Conservation (phyloP, 35 echinoderm and acorn worm genomes). For the Lytechinus pictus region DNA sequence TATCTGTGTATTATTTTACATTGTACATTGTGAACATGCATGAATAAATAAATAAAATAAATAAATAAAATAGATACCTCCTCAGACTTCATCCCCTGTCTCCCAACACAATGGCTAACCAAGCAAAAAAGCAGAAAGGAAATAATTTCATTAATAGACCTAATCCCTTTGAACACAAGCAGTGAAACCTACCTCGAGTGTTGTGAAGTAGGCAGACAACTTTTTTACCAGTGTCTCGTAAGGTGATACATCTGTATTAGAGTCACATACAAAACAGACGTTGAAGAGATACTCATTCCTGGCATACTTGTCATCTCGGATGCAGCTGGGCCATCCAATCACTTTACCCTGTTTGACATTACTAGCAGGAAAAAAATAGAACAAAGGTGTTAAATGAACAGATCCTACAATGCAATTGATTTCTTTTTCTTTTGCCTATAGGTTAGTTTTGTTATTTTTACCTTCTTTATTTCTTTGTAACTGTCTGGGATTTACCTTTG, state of each 20-base stretch:
- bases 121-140: too few relatives aligned
- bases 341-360: conserved; percentile 82
- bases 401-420: background rate
- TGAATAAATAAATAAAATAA: too few relatives aligned
- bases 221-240: conserved; percentile 98
- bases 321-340: conserved; percentile 91
- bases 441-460: too few relatives aligned
- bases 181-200: conserved; percentile 79
- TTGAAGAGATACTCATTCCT: conserved; percentile 94
- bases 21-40: too few relatives aligned
- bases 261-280: conserved; percentile 87
- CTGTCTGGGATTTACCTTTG: too few relatives aligned
- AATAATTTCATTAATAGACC: too few relatives aligned
- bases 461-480: too few relatives aligned
- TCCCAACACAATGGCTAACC: too few relatives aligned
- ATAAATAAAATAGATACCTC: too few relatives aligned
- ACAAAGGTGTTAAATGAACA: background rate
- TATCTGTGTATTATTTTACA: too few relatives aligned
- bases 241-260: conserved; percentile 58
- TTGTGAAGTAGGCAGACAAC: conserved; percentile 81
- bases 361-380: background rate
- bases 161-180: background rate
- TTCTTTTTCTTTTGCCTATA: too few relatives aligned
- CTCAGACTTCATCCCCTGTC: too few relatives aligned
- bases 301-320: conserved; percentile 91